These are phyloP conservation scores for Onthophagus sagittarius DNA, from an alignment of 2,888 invertebrate genomes.

Conservation along the genomic window DNA sequence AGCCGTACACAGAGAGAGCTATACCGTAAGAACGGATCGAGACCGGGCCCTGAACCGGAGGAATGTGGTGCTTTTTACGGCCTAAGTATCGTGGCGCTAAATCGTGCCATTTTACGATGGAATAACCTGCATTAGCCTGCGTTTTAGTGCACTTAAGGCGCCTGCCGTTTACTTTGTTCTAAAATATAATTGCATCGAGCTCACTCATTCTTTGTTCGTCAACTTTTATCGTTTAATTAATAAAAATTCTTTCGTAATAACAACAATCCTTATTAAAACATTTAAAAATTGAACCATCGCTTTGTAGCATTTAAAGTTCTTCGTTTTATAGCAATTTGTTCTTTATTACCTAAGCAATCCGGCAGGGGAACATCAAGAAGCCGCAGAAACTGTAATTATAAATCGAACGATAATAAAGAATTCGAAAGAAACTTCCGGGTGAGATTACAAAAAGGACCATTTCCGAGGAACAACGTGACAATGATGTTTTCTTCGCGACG, in stretches of 20 bases:
- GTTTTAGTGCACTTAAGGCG: neutral
- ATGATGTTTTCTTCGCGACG: neutral
- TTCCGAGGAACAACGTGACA: neutral
- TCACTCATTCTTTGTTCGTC: neutral
- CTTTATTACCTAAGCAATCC: neutral
- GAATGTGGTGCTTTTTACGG: neutral
- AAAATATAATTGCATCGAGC: neutral
- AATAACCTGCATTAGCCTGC: neutral
- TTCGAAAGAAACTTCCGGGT: no score
- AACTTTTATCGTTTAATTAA: neutral
- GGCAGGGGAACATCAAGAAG: neutral
- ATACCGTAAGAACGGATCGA: slow-evolving; percentile 6
- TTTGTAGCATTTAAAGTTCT: neutral
- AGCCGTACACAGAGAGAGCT: neutral
- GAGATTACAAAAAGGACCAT: neutral
- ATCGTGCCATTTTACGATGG: neutral
- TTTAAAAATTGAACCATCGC: neutral
- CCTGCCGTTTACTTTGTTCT: neutral
- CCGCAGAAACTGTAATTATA: neutral
- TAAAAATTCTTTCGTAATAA: neutral
- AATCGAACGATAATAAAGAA: no score
- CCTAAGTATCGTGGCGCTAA: neutral
- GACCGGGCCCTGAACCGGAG: neutral
- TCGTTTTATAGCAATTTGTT: neutral
- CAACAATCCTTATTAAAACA: neutral